Evolutionary conservation across 2,888 invertebrate genomes (phyloP).

Genomic region (Oligia fasciuncula): DNA sequence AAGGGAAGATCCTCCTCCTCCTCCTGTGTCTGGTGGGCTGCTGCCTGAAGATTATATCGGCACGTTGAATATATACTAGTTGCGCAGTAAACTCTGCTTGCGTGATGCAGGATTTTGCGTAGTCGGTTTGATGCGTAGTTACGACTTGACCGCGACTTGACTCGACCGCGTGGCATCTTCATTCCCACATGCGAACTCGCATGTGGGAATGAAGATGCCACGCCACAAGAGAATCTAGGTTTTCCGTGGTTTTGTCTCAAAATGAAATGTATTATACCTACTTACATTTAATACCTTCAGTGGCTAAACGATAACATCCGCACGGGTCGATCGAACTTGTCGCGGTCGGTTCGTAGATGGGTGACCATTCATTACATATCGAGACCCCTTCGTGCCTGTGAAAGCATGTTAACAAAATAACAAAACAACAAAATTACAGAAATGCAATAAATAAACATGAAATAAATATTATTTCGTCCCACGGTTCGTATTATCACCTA

Average conservation of each 20-base stretch:
- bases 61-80: background rate
- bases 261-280: background rate
- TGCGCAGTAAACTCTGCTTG: background rate
- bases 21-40: background rate
- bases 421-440: background rate
- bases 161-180: too few species aligned
- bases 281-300: background rate
- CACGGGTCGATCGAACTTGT: too few species aligned
- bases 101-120: too few species aligned
- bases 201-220: background rate
- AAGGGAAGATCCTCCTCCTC: background rate
- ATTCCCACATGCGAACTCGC: too few species aligned
- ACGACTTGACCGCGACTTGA: too few species aligned
- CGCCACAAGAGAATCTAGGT: too few species aligned
- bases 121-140: background rate
- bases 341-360: background rate
- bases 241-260: background rate
- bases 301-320: background rate
- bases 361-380: background rate
- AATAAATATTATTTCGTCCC: conserved; percentile 31
- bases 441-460: conserved; percentile 16
- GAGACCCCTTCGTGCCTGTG: background rate
- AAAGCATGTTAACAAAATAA: background rate
- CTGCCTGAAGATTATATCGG: background rate
- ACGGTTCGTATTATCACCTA: conserved; percentile 35